These are phyloP conservation scores for Vicugna pacos DNA, from an alignment of 2,113 vertebrate species.

Conservation along the genomic window DNA sequence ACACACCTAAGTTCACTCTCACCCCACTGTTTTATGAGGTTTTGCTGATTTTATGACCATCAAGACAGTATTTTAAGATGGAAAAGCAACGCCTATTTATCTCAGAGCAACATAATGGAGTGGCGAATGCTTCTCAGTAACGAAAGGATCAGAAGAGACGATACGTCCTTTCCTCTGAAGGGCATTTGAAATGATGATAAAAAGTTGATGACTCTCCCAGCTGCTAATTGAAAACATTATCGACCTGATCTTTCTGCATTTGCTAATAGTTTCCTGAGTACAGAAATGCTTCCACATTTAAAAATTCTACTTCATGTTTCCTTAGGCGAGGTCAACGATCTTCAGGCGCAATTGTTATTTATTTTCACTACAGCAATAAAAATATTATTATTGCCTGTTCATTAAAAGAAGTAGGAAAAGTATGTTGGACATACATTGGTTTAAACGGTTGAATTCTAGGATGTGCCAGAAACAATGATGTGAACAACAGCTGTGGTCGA, in stretches of 20 bases:
- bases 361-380: not conserved
- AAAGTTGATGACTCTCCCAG: not conserved
- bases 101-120: not conserved
- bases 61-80: not conserved
- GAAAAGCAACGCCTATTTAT: not conserved
- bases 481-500: not conserved
- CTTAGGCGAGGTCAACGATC: not conserved
- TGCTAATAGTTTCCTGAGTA: not conserved
- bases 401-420: not conserved
- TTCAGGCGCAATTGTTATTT: not conserved
- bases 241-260: not conserved
- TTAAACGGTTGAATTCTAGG: not conserved
- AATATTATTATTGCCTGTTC: not conserved
- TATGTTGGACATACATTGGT: not conserved
- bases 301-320: not conserved
- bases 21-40: not conserved
- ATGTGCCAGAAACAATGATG: rapidly evolving
- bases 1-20: not conserved
- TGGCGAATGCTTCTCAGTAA: not conserved
- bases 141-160: not conserved
- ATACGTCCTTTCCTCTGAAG: not conserved
- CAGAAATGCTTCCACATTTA: not conserved
- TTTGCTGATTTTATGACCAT: not conserved
- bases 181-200: not conserved
- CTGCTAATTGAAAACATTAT: not conserved